Evolutionary conservation across 2,113 vertebrate genomes (phyloP).

Genomic region (Eulacestoma nigropectus): DNA sequence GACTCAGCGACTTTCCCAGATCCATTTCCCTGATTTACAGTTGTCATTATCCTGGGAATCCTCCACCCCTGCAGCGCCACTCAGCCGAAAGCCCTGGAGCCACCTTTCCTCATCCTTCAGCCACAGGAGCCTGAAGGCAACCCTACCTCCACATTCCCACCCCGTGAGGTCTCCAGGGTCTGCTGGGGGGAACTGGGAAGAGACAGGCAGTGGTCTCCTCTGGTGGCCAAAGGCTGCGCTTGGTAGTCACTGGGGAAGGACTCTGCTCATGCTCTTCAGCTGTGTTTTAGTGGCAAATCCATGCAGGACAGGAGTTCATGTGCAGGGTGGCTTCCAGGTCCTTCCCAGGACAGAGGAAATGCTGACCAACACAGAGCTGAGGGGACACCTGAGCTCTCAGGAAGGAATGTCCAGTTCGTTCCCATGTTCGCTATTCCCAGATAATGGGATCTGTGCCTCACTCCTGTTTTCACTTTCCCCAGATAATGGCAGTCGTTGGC

Average conservation of each 20-base stretch:
- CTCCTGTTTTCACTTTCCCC: not conserved
- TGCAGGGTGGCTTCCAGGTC: not conserved
- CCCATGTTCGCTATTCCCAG: not conserved
- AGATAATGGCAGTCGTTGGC: fast-evolving
- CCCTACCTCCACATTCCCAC: not conserved
- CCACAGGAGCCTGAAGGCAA: not conserved
- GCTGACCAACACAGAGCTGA: not conserved
- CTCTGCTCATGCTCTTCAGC: fast-evolving
- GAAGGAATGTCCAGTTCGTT: not conserved
- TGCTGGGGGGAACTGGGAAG: not conserved
- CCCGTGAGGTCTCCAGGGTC: fast-evolving
- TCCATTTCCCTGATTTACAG: not conserved
- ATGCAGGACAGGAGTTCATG: not conserved
- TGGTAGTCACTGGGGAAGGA: not conserved
- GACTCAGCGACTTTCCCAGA: not conserved
- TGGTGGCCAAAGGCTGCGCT: not conserved
- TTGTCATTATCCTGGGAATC: not conserved
- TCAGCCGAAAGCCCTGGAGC: fast-evolving
- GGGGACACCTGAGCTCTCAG: not conserved
- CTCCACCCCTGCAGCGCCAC: fast-evolving
- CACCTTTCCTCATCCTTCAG: not conserved
- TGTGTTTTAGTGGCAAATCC: not conserved
- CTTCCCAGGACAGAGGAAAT: not conserved
- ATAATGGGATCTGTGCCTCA: not conserved
- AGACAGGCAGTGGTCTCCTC: fast-evolving